Evolutionary conservation across 53 echinoderm and acorn worm genomes (phyloP), one percentile per base, ranked within the genome.

Genomic region (Hippasteria phrygiana): DNA sequence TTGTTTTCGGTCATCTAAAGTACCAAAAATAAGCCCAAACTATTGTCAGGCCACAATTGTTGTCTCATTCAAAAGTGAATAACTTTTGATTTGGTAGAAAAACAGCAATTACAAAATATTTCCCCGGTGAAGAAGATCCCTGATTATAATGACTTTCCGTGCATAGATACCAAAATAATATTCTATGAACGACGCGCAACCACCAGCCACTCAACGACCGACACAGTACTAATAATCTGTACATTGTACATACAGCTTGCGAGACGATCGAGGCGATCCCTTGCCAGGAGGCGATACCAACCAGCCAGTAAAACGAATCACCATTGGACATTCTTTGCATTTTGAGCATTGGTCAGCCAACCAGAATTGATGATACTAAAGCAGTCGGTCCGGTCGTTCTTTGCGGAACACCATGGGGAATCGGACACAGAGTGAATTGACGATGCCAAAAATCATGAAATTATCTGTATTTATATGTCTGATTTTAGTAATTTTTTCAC

Each of bases 401-500:
- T 18, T 12, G 16, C 0, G 54, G 2, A 67, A 34, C 0, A 63
- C n/a, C 74, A 75, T 75, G 75, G 75, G 50, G 32, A 59, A 38
- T 36, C 59, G 35, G 64, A 12, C 35, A 5, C 81, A 18, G 48
- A 14, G n/a, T n/a, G 51, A 34, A 5, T 7, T 59, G 32, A 12
- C 50, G 28, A 33, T 85, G 51, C 47, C 13, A 24, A 85, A 50
- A 71, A 51, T 70, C 28, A 34, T 20, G 69, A 48, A 69, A 50
- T 13, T 71, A 36, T 69, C 37, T 27, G 29, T 34, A 3, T 35
- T 43, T 36, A 36, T 85, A 51, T 85, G 47, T n/a, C 70, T 85
- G 39, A 36, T 50, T 33, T 43, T 42, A 10, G 12, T 85, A 53
- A 38, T 85, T 50, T 71, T 85, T 4, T 70, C 71, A 43, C 85